phyloP scores from a whole-genome alignment of 2,888 invertebrate genomes.

The Polydrusus pterygomalis region DNA sequence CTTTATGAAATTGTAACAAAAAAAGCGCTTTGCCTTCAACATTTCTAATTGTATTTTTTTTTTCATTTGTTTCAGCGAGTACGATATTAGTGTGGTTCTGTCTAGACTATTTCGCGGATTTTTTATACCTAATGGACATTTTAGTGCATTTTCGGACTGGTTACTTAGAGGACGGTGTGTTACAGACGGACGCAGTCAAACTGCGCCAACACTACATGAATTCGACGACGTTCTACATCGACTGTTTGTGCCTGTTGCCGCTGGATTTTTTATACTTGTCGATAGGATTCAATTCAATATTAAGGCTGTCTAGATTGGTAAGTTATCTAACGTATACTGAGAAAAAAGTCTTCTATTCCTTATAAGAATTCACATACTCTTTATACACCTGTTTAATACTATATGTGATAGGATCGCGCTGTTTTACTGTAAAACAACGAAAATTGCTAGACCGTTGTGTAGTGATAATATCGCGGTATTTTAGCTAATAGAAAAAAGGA shows the following conservation, averaged over 20 bases:
- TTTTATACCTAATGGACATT: conserved; percentile 96
- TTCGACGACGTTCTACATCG: conserved; percentile 95
- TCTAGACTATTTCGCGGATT: conserved; percentile 97
- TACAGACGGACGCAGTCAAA: conserved; percentile 96
- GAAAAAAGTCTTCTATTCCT: no score
- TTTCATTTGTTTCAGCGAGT: conserved; percentile 78
- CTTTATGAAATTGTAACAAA: no score
- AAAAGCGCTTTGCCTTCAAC: no score
- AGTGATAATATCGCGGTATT: no score
- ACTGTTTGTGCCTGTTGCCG: conserved; percentile 97
- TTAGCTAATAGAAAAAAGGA: no score
- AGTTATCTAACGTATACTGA: conserved; percentile 13
- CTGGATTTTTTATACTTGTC: conserved; percentile 98
- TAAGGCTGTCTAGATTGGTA: conserved; percentile 95
- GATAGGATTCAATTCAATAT: conserved; percentile 95
- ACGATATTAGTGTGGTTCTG: conserved; percentile 96
- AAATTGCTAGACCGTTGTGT: no score
- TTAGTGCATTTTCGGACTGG: conserved; percentile 98
- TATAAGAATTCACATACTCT: no score
- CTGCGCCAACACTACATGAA: conserved; percentile 98
- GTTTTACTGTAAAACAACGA: no score
- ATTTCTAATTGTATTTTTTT: conserved; percentile 1
- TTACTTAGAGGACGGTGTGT: conserved; percentile 97
- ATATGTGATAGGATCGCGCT: no score
- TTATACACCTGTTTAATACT: no score